A percentile compares a stretch with the other conserved stretches of the same genome.
Conservation (phyloP, 2,113 vertebrate species). For the Guaruba guarouba region DNA sequence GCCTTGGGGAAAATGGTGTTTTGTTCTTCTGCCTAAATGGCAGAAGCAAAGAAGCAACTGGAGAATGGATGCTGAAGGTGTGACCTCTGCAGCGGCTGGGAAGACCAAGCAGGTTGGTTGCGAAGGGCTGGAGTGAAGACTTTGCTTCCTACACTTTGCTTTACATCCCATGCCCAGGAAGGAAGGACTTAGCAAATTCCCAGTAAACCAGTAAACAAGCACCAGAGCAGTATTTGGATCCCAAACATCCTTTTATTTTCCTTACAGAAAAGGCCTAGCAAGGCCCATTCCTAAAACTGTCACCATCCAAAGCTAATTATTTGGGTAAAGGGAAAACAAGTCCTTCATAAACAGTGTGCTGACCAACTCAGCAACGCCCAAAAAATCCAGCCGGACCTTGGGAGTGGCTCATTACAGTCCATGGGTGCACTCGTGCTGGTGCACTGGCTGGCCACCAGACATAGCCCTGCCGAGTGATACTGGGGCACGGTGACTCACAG, state of each 20-base stretch:
- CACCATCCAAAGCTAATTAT: neutral
- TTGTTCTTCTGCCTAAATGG: neutral
- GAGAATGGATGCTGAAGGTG: neutral
- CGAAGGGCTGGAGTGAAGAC: neutral
- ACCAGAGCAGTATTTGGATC: neutral
- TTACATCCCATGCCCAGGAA: neutral
- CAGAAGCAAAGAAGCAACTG: neutral
- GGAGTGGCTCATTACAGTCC: neutral
- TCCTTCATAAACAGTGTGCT: neutral
- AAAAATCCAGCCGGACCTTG: neutral
- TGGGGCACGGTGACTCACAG: slow-evolving; percentile 7
- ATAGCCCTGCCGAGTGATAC: neutral
- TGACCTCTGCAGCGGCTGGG: neutral
- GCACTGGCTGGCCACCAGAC: neutral
- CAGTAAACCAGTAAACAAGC: neutral
- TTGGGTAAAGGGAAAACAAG: neutral
- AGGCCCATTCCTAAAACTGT: neutral
- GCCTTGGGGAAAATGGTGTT: accelerated
- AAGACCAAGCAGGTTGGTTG: accelerated
- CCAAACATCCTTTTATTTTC: neutral
- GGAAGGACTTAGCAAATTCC: neutral
- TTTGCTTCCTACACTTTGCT: neutral
- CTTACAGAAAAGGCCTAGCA: neutral
- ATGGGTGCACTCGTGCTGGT: neutral
- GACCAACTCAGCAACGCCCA: neutral